Evolutionary conservation across 2,888 invertebrate genomes (phyloP).

Genomic region (Adelognathus sp.): DNA sequence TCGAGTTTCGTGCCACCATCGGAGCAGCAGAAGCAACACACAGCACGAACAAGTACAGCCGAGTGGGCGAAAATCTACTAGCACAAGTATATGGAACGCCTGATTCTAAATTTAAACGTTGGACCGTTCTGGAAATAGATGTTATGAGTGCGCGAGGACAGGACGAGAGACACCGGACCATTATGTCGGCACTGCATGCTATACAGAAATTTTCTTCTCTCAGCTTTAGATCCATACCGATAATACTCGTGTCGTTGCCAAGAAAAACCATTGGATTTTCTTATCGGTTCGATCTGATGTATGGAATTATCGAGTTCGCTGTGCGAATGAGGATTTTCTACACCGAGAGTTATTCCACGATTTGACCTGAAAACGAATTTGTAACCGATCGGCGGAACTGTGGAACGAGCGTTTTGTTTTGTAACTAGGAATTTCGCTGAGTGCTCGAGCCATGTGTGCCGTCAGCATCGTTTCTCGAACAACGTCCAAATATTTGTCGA

Average conservation of each 20-base stretch:
- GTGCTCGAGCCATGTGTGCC: not conserved
- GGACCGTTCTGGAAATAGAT: constrained; percentile 81
- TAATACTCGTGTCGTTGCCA: not conserved
- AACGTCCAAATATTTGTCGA: constrained; percentile 29
- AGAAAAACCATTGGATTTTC: not conserved
- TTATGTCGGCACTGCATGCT: constrained; percentile 66
- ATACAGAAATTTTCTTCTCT: constrained; percentile 28
- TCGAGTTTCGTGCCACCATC: constrained; percentile 14
- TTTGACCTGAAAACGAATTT: not conserved
- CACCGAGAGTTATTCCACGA: not conserved
- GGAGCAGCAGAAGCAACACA: not conserved
- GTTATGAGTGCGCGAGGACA: constrained; percentile 81
- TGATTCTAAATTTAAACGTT: constrained; percentile 79
- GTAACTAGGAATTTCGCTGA: not conserved
- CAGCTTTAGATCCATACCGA: not conserved
- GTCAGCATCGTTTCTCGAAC: not conserved
- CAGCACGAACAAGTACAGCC: constrained; percentile 43
- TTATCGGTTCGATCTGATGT: not conserved
- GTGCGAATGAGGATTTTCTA: not conserved
- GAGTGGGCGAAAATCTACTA: constrained; percentile 72
- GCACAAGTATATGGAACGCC: constrained; percentile 79
- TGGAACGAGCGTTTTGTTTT: not conserved
- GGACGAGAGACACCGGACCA: constrained; percentile 78
- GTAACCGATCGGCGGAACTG: not conserved
- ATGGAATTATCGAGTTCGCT: not conserved